A percentile compares a stretch with the other conserved stretches of the same genome.
phyloP scores from a whole-genome alignment of 2,888 invertebrate species.

The Disparrhopalites patrizii region DNA sequence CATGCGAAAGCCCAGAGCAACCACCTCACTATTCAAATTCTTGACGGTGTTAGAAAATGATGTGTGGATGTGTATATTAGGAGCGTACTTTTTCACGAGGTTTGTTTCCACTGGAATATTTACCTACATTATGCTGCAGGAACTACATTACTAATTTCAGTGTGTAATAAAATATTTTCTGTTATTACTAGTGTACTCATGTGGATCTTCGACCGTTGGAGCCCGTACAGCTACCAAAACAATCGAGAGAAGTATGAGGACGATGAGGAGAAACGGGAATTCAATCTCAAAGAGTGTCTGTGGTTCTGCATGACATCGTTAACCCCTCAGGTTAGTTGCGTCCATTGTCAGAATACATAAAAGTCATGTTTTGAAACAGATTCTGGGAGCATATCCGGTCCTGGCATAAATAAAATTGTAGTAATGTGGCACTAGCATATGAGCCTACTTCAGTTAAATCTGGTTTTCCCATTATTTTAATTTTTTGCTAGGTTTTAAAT shows the following conservation, averaged over 20 bases:
- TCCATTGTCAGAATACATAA: no score
- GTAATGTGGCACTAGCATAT: no score
- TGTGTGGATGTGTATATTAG: conserved; percentile 93
- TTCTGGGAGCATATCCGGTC: no score
- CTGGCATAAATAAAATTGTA: no score
- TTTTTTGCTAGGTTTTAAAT: no score
- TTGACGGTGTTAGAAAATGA: conserved; percentile 90
- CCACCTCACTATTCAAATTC: conserved; percentile 92
- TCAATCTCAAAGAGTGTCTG: conserved; percentile 90
- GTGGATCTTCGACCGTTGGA: conserved; percentile 96
- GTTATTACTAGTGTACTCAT: conserved; percentile 58
- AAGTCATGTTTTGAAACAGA: no score
- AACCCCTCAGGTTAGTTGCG: conserved; percentile 77
- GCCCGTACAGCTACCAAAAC: conserved; percentile 94
- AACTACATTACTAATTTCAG: no score
- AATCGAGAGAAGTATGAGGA: conserved; percentile 88
- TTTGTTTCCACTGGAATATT: conserved; percentile 49
- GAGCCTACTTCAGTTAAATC: no score
- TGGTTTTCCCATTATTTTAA: no score
- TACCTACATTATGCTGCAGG: not conserved
- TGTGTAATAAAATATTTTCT: not conserved
- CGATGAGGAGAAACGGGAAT: conserved; percentile 89
- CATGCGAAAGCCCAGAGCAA: conserved; percentile 81
- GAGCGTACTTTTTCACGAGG: conserved; percentile 91
- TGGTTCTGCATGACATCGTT: conserved; percentile 99